A percentile compares a stretch with the other conserved stretches of the same genome.
These are phyloP conservation scores for Allolobophora icterica DNA, from an alignment of 2,888 invertebrate genomes.

Conservation along the genomic window DNA sequence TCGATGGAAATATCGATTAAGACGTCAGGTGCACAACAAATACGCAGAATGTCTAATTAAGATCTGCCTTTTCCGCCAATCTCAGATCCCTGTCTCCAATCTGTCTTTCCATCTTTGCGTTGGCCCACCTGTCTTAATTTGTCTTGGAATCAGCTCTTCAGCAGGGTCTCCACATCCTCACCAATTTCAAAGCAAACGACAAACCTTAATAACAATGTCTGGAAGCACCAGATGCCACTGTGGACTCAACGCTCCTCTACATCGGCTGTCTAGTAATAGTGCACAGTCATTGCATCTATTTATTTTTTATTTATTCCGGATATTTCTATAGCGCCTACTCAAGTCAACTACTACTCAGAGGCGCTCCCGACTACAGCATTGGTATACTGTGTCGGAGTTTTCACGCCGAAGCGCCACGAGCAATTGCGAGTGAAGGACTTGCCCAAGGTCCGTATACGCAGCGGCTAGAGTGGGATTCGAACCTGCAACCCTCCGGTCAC, in stretches of 20 bases:
- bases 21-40: too few species aligned
- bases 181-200: not conserved
- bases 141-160: not conserved
- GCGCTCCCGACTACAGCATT: too few species aligned
- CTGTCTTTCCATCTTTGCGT: not conserved
- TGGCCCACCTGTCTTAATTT: not conserved
- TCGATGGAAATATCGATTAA: not conserved
- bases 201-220: not conserved
- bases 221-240: not conserved
- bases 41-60: not conserved
- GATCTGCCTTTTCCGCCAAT: not conserved
- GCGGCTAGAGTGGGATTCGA: too few species aligned
- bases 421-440: too few species aligned
- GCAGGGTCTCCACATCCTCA: not conserved
- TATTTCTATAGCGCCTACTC: too few species aligned
- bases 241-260: not conserved
- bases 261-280: not conserved
- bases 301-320: too few species aligned
- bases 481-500: too few species aligned
- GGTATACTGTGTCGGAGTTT: too few species aligned
- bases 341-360: too few species aligned
- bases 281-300: not conserved
- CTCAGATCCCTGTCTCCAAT: not conserved
- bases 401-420: too few species aligned
- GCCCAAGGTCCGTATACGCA: too few species aligned